Evolutionary conservation across 2,797 vertebrate species (phyloP).

Genomic region (Saxicola maurus): DNA sequence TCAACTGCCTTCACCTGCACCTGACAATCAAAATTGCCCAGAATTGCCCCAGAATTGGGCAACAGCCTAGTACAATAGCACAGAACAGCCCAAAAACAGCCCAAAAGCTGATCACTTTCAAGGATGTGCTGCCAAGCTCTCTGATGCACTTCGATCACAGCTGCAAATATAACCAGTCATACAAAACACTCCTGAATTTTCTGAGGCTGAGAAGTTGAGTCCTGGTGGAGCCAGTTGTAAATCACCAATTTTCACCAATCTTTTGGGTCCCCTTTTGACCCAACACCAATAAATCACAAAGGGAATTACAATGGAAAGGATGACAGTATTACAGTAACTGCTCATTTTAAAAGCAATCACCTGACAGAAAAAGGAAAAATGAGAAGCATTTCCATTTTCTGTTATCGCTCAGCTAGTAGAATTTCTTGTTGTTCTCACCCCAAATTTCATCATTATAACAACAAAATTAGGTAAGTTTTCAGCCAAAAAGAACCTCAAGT

Average conservation of each 20-base stretch:
- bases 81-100: not conserved
- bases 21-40: not conserved
- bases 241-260: not conserved
- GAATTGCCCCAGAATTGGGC: too few relatives aligned
- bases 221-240: not conserved
- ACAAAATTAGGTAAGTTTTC: not conserved
- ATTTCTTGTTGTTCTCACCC: not conserved
- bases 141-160: not conserved
- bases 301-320: not conserved
- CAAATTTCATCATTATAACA: not conserved
- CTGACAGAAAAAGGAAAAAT: conserved; percentile 1
- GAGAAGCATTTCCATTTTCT: not conserved
- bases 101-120: not conserved
- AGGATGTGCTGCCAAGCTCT: not conserved
- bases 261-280: not conserved
- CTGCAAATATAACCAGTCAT: not conserved
- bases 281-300: not conserved
- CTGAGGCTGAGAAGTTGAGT: not conserved
- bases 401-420: not conserved
- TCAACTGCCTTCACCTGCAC: not conserved
- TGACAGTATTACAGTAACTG: not conserved
- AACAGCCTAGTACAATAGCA: not conserved
- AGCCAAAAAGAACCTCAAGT: not conserved
- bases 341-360: not conserved
- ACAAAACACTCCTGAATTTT: not conserved